Base-by-base conservation (phyloP, 2,113 vertebrate species). In the Lophius piscatorius region DNA sequence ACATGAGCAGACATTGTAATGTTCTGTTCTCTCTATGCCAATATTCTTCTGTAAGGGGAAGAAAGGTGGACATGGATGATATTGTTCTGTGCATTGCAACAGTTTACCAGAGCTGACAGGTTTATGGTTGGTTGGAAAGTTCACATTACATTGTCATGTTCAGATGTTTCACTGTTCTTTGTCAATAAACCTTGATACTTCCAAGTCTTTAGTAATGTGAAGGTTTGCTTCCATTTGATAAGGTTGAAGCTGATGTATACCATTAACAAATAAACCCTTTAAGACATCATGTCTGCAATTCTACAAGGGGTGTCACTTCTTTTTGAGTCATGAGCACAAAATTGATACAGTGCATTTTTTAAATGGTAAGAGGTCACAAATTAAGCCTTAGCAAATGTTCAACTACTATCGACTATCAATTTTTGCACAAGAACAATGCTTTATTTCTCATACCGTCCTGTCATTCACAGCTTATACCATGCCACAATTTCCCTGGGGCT, bases 1-100 rank as follows among this genome's bases (percentile, higher is more conserved):
- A 67, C 56, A 48, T 16, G 56, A 74, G 41, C 54, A 28, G 26
- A 28, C 29, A 12, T 22, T 16, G 8, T 34, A 3, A 39, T 66
- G 44, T 24, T 50, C 26, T 31, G 22, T 50, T 10, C 20, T 8
- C 10, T 39, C 20, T 26, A 36, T 65, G 45, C 49, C 14, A 65
- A 49, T 47, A 6, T 7, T 41, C 36, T 26, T 38, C 18, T 31
- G 26, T n/a, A 8, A 22, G 1, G 9, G 20, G 40, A 24, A 40
- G 4, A 1, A 14, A 26, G 31, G 18, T 38, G n/a, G 16, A 36
- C 20, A 24, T 0, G 7, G 14, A 29, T 40, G 11, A 21, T 12
- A 28, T 14, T 3, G 2, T 52, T 57, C 17, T 26, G 9, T 40
- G 12, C 6, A 12, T 9, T 23, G 17, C 4, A 48, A 40, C 18